These are phyloP conservation scores for Andrena trimmerana DNA, from an alignment of 2,888 invertebrate genomes.

Conservation along the genomic window DNA sequence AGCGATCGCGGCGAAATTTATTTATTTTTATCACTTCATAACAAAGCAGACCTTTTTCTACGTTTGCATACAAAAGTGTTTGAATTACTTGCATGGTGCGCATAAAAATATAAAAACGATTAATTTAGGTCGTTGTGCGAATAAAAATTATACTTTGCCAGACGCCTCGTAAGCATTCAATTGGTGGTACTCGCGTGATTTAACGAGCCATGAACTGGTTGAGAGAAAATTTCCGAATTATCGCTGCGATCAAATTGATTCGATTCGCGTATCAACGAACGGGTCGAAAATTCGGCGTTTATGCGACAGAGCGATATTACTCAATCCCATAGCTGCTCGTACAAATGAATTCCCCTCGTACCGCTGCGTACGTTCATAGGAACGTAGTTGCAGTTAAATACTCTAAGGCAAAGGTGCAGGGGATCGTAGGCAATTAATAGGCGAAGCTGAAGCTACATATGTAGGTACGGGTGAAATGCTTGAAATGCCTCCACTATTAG, in stretches of 20 bases:
- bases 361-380: too few relatives aligned
- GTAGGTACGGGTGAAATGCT: background rate
- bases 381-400: background rate
- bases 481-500: background rate
- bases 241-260: background rate
- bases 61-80: too few relatives aligned
- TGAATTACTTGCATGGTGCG: too few relatives aligned
- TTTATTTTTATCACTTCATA: background rate
- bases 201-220: background rate
- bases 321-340: background rate
- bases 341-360: background rate
- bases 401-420: background rate
- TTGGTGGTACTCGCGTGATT: conserved; percentile 5
- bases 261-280: background rate
- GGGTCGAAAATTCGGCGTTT: background rate
- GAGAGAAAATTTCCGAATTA: background rate
- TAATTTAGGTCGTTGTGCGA: background rate
- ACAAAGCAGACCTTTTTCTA: background rate
- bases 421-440: conserved; percentile 9
- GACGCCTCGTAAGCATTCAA: background rate
- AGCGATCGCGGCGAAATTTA: background rate
- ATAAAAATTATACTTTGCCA: background rate
- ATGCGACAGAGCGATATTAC: background rate
- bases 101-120: background rate
- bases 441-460: background rate